Evolutionary conservation across 35 echinoderm and acorn worm genomes (phyloP).

Genomic region (Ophioderma brevispina): DNA sequence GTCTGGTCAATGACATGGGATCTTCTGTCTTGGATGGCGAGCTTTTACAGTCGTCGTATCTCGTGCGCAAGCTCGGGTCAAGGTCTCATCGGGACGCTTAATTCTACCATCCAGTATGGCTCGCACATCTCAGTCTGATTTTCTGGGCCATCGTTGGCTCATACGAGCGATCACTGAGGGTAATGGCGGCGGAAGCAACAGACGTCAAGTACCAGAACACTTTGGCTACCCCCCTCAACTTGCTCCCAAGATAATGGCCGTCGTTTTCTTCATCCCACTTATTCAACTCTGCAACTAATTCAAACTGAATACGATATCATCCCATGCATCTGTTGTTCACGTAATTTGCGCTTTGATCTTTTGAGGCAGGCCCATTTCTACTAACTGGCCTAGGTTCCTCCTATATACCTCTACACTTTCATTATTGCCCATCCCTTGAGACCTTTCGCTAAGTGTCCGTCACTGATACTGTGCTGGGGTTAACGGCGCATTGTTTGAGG

Average conservation of each 20-base stretch:
- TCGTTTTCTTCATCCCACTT: slow-evolving; percentile 20
- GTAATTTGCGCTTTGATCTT: neutral
- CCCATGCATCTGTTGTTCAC: neutral
- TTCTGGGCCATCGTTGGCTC: neutral
- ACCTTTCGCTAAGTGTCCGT: no score
- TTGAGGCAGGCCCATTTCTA: no score
- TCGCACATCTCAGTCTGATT: slow-evolving; percentile 15
- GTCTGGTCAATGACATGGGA: no score
- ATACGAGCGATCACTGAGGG: neutral
- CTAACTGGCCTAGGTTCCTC: no score
- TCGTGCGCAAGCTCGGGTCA: no score
- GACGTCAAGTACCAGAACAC: neutral
- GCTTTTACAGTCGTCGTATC: no score
- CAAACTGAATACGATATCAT: slow-evolving; percentile 25
- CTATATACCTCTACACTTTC: no score
- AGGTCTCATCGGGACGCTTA: no score
- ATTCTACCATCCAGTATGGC: neutral
- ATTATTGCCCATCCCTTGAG: no score
- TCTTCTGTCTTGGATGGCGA: no score
- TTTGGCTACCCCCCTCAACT: slow-evolving; percentile 15
- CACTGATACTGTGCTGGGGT: no score
- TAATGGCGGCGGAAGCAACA: neutral
- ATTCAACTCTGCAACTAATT: slow-evolving; percentile 33
- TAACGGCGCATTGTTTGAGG: no score
- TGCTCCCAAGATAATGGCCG: slow-evolving; percentile 27